These are phyloP conservation scores for Stomatorhinus walkeri DNA, from an alignment of 2,797 vertebrate genomes.

Conservation along the genomic window DNA sequence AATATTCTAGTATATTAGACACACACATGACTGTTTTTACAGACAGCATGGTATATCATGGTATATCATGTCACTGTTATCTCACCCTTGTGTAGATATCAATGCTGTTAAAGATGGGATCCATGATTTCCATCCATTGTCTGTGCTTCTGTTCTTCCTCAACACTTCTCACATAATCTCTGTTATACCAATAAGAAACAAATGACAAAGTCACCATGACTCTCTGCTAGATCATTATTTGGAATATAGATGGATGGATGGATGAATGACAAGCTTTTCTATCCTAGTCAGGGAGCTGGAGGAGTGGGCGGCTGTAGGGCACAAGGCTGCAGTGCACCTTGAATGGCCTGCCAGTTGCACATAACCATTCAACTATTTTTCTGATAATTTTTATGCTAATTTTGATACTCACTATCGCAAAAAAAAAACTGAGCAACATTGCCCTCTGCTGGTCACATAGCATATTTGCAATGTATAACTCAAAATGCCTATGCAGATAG, in stretches of 20 bases:
- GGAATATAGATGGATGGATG: background rate
- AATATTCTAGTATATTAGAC: background rate
- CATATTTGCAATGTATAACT: background rate
- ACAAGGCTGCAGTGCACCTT: background rate
- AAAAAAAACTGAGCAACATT: background rate
- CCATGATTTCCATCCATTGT: constrained; percentile 54
- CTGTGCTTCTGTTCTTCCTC: constrained; percentile 45
- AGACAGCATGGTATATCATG: background rate
- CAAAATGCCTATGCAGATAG: background rate
- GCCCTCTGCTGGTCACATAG: background rate
- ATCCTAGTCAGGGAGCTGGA: background rate
- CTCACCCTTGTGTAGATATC: constrained; percentile 35
- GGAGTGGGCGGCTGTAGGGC: background rate
- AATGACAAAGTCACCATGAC: background rate
- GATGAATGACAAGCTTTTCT: background rate
- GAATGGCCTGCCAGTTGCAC: background rate
- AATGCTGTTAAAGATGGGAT: constrained; percentile 47
- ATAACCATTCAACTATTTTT: background rate
- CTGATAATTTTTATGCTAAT: background rate
- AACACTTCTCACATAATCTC: constrained; percentile 43
- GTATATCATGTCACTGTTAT: background rate
- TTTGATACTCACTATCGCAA: background rate
- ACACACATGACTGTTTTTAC: background rate
- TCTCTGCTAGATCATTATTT: background rate
- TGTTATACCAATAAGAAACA: constrained; percentile 33